A percentile compares a stretch with the other conserved stretches of the same genome.
Conservation (phyloP, 1,140 invertebrate species). For the Atta colombica region DNA sequence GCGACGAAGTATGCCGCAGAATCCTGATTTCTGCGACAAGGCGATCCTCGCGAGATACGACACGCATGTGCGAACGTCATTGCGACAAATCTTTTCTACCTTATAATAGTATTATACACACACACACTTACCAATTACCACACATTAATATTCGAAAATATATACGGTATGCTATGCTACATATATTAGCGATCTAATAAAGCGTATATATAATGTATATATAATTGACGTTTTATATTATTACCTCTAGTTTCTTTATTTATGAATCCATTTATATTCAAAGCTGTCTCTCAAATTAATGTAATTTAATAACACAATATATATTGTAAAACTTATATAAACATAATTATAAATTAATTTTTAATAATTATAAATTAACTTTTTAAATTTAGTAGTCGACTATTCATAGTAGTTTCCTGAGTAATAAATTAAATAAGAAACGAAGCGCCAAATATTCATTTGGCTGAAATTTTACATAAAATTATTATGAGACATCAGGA, state of each 20-base stretch:
- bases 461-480: too few relatives aligned
- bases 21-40: conserved; percentile 59
- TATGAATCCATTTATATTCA: neutral
- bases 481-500: too few relatives aligned
- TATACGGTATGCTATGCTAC: neutral
- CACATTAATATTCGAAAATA: neutral
- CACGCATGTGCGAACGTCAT: conserved; percentile 31
- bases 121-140: neutral
- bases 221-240: conserved; percentile 7
- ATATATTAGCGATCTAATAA: neutral
- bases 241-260: conserved; percentile 5
- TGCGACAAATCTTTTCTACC: conserved; percentile 25
- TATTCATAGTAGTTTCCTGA: neutral
- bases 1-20: conserved; percentile 67
- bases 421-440: too few relatives aligned
- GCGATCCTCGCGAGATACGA: conserved; percentile 34
- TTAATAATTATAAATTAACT: neutral
- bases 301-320: neutral
- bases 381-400: neutral
- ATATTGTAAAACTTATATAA: neutral
- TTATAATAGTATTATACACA: neutral
- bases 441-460: too few relatives aligned
- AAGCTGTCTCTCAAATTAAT: conserved; percentile 6
- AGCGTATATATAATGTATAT: too few relatives aligned
- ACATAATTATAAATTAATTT: conserved; percentile 15